Evolutionary conservation across 2,888 invertebrate species (phyloP), one percentile per base, ranked within the genome.

Genomic region (Nasonovia ribisnigri): DNA sequence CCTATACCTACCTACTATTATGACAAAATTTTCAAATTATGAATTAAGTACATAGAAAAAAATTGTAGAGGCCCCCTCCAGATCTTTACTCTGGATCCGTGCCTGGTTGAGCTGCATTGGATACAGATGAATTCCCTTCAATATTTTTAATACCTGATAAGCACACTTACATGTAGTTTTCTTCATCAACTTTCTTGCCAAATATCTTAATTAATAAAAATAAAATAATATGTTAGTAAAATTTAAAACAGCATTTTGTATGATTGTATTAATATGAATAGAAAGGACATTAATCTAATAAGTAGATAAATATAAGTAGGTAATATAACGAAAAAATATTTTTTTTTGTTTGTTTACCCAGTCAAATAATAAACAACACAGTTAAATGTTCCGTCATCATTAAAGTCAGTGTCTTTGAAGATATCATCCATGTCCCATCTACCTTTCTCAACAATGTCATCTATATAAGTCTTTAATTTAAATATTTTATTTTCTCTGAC

Each of bases 301-400:
- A 48, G 11, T 48, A 48, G 54, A 54, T 54, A 54, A 1, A 54
- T 54, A 54, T 54, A 54, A 24, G 24, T 54, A 54, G 54, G 54
- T 54, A 54, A 24, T 54, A 54, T 54, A 54, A 54, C 24, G 54
- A 54, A 54, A 54, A 54, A 54, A 54, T 6, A 54, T 43, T 48
- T 48, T 54, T 54, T 54, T 54, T 54, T 54, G 54, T 54, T 54
- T 54, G 54, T 24, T 51, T 88, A 88, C 87, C 87, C 51, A 88
- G 87, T 13, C 51, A 88, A 88, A 51, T 88, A 88, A 24, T 88
- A 88, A 8, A 88, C 87, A 36, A 51, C 87, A 88, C 87, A 48
- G 13, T 88, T 26, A 88, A 51, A 88, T 48, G 86, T 86, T 29
- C 13, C 86, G 29, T 29, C 48, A 48, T 86, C 86, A 11, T 11